These are phyloP conservation scores for Yponomeuta evonymella DNA, from an alignment of 2,888 invertebrate genomes.

Conservation along the genomic window DNA sequence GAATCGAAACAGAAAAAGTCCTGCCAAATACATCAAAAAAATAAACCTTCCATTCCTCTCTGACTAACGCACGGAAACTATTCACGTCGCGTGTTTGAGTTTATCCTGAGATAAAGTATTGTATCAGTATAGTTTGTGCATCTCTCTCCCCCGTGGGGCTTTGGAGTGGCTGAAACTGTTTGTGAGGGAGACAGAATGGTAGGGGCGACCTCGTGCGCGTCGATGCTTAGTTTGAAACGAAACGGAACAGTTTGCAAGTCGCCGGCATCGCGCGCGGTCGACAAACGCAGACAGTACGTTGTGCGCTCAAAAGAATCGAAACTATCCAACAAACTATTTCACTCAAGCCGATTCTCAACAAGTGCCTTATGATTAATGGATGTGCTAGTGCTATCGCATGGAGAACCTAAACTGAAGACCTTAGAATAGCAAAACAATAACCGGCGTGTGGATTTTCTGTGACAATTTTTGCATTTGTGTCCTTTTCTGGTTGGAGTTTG, in stretches of 20 bases:
- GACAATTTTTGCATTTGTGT: slow-evolving; percentile 53
- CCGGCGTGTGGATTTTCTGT: slow-evolving; percentile 51
- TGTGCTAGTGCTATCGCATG: slow-evolving; percentile 68
- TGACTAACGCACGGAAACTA: slow-evolving; percentile 63
- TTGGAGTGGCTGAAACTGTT: slow-evolving; percentile 28
- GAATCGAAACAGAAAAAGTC: slow-evolving; percentile 54
- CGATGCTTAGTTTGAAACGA: slow-evolving; percentile 63
- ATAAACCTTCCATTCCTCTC: slow-evolving; percentile 61
- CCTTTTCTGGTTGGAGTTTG: slow-evolving; percentile 62
- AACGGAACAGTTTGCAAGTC: slow-evolving; percentile 72
- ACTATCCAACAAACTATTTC: slow-evolving; percentile 49
- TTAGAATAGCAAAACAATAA: slow-evolving; percentile 42
- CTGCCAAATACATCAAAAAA: slow-evolving; percentile 64
- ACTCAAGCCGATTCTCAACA: slow-evolving; percentile 31
- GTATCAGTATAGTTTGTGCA: slow-evolving; percentile 21
- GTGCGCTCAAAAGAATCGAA: slow-evolving; percentile 53
- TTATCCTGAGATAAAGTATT: slow-evolving; percentile 68
- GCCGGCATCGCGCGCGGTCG: slow-evolving; percentile 69
- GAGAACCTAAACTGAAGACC: slow-evolving; percentile 47
- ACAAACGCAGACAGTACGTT: slow-evolving; percentile 60
- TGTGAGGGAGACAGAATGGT: slow-evolving; percentile 65
- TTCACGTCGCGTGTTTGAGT: slow-evolving; percentile 62
- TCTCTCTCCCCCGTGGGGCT: slow-evolving; percentile 48
- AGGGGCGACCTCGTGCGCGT: slow-evolving; percentile 65
- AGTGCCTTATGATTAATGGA: slow-evolving; percentile 68